Percentiles rank a stretch among this genome's conserved stretches.
Evolutionary conservation across 2,113 vertebrate genomes (phyloP).

Genomic region (Myrmophylax atrothorax): DNA sequence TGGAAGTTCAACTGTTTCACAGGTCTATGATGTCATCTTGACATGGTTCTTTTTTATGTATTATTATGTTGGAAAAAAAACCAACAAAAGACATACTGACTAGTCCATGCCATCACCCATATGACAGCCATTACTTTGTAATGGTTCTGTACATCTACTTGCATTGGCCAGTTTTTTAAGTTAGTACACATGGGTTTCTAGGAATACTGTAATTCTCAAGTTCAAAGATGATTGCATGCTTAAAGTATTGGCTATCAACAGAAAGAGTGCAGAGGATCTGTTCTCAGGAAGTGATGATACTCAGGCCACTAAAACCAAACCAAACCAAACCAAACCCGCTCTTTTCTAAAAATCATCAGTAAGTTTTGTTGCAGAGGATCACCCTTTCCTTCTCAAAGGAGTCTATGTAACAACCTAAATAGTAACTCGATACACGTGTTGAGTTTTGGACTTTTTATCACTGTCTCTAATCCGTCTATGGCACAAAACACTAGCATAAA

Average conservation of each 20-base stretch:
- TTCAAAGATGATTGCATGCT: neutral
- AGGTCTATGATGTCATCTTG: neutral
- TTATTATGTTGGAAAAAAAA: neutral
- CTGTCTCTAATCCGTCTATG: neutral
- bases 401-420: neutral
- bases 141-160: neutral
- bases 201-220: neutral
- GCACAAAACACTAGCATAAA: neutral
- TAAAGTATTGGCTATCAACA: too few species aligned
- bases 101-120: neutral
- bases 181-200: neutral
- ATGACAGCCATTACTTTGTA: fast-evolving
- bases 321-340: fast-evolving
- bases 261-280: neutral
- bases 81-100: too few species aligned
- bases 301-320: neutral
- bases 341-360: neutral
- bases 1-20: neutral
- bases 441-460: constrained; percentile 17
- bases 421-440: neutral
- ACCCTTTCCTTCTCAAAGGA: neutral
- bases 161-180: neutral
- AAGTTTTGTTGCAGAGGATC: neutral
- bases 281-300: neutral
- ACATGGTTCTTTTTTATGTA: neutral